Base-by-base conservation (phyloP, 2,888 invertebrate species). In the Arctia plantaginis region DNA sequence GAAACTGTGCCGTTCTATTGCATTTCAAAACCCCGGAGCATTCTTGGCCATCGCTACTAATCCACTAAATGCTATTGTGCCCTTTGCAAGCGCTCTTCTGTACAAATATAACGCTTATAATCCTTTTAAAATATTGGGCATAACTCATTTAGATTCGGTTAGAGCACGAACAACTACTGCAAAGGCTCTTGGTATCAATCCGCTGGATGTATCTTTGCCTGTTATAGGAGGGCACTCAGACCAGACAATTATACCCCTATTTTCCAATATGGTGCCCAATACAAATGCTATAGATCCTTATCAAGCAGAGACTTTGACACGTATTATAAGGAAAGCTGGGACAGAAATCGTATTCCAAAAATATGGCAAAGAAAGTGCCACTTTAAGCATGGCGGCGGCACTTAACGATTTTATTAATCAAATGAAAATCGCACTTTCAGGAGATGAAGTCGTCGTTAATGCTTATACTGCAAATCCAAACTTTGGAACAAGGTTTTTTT, bases 151-250 rank as follows among this genome's bases (percentile, higher is more conserved):
- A 62, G 93, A 94, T 68, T 81, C 85, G 1, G 88, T 90, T 35
- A 89, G 93, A 76, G 83, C 87, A 39, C 88, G 87, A 73, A 74
- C 87, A 4, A 88, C 89, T 62, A 86, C 86, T 59, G 91, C 89
- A 12, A 87, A 85, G 44, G 83, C 83, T 55, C 83, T 93, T 10
- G 80, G 89, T 64, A 84, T 90, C 0, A 89, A 87, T 74, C 88
- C 91, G 20, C 69, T 77, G 20, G 78, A 85, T 35, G 71, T 94
- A 39, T 72, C 83, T 13, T 75, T 94, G 47, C 94, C 93, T 23
- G 92, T 93, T 0, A 90, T 94, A 27, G 92, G 94, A 70, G 94
- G 93, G 0, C 92, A 93, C 81, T 93, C 93, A 0, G 92, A 92
- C 27, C 87, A 92, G 2, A 93, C 93, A 3, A 89, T 93, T 55